Evolutionary conservation across 1,140 invertebrate species (phyloP).

Genomic region (Pogonognathellus flavescens): DNA sequence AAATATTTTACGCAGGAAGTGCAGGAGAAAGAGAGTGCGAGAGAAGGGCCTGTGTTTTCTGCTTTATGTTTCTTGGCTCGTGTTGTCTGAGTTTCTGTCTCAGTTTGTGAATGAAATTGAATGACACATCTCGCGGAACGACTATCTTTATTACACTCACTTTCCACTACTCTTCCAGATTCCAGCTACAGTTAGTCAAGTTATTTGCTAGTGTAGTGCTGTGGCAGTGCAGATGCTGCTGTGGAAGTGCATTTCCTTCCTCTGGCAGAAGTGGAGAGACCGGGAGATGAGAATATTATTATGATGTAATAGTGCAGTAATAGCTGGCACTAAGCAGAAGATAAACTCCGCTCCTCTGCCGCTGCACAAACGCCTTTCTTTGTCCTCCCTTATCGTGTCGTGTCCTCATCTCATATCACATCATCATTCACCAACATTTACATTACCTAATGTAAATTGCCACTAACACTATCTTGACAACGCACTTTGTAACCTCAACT

Average conservation of each 20-base stretch:
- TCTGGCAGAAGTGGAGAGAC: neutral
- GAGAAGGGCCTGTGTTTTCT: neutral
- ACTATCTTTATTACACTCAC: constrained; percentile 43
- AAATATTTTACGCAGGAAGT: too few species aligned
- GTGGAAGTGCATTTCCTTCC: neutral
- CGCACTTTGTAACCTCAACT: neutral
- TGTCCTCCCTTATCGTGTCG: neutral
- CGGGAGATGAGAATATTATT: neutral
- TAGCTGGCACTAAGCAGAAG: neutral
- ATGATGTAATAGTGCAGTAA: neutral
- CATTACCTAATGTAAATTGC: neutral
- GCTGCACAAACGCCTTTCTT: constrained; percentile 1
- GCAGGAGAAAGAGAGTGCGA: too few species aligned
- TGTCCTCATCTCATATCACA: constrained; percentile 20
- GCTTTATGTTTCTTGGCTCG: neutral
- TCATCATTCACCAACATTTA: constrained; percentile 4
- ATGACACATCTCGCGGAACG: neutral
- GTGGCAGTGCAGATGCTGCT: neutral
- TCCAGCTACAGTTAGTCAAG: neutral
- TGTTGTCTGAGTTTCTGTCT: neutral
- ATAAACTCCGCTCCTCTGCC: too few species aligned
- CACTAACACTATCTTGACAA: neutral
- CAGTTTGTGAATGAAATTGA: constrained; percentile 33
- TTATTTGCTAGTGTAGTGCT: too few species aligned
- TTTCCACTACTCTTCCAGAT: neutral